Evolutionary conservation across 2,888 invertebrate species (phyloP).

Genomic region (Bellardia pandia): DNA sequence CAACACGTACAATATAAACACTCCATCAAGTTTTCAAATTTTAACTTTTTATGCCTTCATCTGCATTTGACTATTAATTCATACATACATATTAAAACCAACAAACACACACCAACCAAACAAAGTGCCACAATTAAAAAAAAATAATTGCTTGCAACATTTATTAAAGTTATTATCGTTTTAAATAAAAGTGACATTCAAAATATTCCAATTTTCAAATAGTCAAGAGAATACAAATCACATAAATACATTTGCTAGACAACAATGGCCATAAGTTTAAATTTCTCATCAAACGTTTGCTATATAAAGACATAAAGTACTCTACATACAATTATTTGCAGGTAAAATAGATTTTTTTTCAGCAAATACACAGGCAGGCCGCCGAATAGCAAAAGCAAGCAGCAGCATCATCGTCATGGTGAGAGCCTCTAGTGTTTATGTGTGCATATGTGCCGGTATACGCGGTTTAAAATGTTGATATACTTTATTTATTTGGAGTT

Average conservation of each 20-base stretch:
- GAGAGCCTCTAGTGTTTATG: slow-evolving; percentile 23
- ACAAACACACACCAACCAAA: too few relatives aligned
- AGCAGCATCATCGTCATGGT: neutral
- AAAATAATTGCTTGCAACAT: neutral
- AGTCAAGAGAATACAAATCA: slow-evolving; percentile 14
- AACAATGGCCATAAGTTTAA: slow-evolving; percentile 11
- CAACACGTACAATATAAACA: too few relatives aligned
- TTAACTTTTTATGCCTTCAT: too few relatives aligned
- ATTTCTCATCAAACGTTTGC: neutral
- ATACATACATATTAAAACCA: too few relatives aligned
- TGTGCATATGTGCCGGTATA: slow-evolving; percentile 17
- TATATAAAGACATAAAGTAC: neutral
- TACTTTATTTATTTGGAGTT: slow-evolving; percentile 65
- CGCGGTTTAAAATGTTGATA: slow-evolving; percentile 60
- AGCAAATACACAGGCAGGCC: neutral
- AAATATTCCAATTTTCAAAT: neutral
- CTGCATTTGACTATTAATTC: too few relatives aligned
- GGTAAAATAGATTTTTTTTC: neutral
- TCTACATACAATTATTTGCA: neutral
- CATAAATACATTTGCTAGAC: neutral
- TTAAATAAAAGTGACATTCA: neutral
- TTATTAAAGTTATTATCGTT: neutral
- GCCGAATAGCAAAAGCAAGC: neutral
- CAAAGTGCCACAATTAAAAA: too few relatives aligned
- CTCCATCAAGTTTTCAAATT: too few relatives aligned